Evolutionary conservation across 2,113 vertebrate genomes (phyloP).

Genomic region (Ceuthmochares aereus): DNA sequence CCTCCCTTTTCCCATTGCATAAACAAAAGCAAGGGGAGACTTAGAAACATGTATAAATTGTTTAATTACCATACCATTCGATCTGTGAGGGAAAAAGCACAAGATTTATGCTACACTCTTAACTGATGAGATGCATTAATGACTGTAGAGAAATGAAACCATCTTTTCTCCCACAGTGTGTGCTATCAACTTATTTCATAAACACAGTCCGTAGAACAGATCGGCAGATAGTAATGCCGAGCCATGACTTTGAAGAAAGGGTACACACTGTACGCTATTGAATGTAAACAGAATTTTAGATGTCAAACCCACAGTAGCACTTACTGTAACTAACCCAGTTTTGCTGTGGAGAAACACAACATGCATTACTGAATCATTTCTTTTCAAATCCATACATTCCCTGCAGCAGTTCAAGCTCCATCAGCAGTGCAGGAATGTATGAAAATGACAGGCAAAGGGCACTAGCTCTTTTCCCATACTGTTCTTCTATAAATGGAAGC

Average conservation of each 20-base stretch:
- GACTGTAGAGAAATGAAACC: conserved; percentile 29
- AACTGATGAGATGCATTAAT: neutral
- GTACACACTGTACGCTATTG: neutral
- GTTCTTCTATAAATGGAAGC: conserved; percentile 80
- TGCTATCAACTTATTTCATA: neutral
- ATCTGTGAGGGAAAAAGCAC: neutral
- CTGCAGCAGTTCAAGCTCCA: conserved; percentile 75
- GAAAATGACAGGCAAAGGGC: conserved; percentile 83
- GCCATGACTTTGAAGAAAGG: neutral
- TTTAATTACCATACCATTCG: neutral
- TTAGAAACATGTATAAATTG: neutral
- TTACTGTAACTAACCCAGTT: conserved; percentile 44
- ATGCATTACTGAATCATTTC: conserved; percentile 60
- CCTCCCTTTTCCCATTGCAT: neutral
- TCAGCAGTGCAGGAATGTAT: conserved; percentile 76
- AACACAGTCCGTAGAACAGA: neutral
- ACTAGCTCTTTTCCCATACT: conserved; percentile 73
- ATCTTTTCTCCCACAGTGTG: neutral
- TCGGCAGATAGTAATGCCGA: neutral
- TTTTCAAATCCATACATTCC: conserved; percentile 75
- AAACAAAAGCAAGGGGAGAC: neutral
- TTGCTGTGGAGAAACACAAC: conserved; percentile 60
- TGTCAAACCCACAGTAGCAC: conserved; percentile 45
- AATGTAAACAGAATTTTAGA: conserved; percentile 67
- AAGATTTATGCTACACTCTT: neutral